phyloP scores from a whole-genome alignment of 2,888 invertebrate species.

The Criorhina ranunculi region DNA sequence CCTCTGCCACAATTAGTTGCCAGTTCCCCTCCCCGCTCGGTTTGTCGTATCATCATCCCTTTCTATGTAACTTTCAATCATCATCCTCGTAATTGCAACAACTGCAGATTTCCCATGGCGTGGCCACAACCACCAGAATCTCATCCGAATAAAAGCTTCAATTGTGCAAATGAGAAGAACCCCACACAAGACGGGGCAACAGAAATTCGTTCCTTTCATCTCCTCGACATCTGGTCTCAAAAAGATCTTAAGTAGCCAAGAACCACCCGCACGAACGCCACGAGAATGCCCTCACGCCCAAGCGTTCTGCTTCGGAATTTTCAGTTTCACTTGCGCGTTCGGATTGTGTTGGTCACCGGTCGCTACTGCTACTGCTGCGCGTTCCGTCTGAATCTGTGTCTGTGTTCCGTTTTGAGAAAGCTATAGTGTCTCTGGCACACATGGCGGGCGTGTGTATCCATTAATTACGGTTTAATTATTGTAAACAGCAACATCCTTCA shows the following conservation, averaged over 20 bases:
- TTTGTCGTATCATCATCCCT: background rate
- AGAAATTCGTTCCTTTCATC: constrained; percentile 61
- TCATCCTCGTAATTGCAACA: constrained; percentile 42
- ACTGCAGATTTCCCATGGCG: constrained; percentile 46
- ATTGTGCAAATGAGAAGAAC: constrained; percentile 73
- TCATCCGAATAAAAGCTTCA: constrained; percentile 63
- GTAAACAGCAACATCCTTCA: constrained; percentile 26
- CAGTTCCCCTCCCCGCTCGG: background rate
- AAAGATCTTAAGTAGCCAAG: constrained; percentile 67
- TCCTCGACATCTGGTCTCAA: constrained; percentile 60
- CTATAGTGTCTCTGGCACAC: no score
- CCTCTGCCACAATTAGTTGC: constrained; percentile 38
- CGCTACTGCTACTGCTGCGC: background rate
- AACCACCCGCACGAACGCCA: constrained; percentile 62
- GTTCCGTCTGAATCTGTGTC: background rate
- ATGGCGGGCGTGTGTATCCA: constrained; percentile 18
- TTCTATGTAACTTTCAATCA: background rate
- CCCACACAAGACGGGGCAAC: constrained; percentile 35
- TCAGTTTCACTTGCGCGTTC: constrained; percentile 66
- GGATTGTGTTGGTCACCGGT: constrained; percentile 62
- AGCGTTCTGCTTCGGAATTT: constrained; percentile 51
- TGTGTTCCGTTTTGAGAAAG: background rate
- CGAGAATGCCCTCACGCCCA: constrained; percentile 24
- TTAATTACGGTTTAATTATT: constrained; percentile 22
- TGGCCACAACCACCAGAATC: constrained; percentile 31